Percentiles rank a stretch among this genome's conserved stretches.
phyloP scores from a whole-genome alignment of 1,140 invertebrate species.

The Drosophila oshimai region DNA sequence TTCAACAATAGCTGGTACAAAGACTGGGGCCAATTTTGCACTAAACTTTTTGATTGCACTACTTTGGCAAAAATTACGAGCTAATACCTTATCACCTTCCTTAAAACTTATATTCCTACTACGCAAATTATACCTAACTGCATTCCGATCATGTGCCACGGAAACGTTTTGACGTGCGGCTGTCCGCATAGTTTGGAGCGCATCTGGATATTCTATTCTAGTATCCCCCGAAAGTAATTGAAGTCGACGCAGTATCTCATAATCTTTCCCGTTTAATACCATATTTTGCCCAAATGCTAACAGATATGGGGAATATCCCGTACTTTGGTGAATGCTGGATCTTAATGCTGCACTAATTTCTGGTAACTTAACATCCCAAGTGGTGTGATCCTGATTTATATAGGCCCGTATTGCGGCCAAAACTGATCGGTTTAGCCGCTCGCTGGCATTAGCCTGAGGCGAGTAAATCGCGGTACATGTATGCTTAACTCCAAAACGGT shows the following conservation, averaged over 20 bases:
- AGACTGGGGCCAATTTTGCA: not conserved
- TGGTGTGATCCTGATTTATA: conserved; percentile 1
- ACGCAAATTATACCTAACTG: not conserved
- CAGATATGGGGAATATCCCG: conserved; percentile 8
- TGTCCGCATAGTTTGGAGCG: not conserved
- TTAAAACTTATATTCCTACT: not conserved
- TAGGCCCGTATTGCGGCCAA: conserved; percentile 5
- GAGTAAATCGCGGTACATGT: conserved; percentile 17
- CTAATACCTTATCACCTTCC: not conserved
- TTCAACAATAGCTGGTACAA: not conserved
- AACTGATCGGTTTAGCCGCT: conserved; percentile 9
- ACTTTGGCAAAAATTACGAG: conserved; percentile 8
- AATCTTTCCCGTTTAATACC: conserved; percentile 19
- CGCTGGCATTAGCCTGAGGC: conserved; percentile 11
- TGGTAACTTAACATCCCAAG: conserved; percentile 8
- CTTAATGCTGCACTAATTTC: conserved; percentile 10
- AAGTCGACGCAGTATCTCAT: conserved; percentile 1
- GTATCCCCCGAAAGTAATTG: conserved; percentile 4
- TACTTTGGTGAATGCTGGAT: not conserved
- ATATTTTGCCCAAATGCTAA: conserved; percentile 17
- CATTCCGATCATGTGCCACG: not conserved
- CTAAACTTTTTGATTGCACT: not conserved
- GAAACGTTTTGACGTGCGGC: not conserved
- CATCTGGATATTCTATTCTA: not conserved
- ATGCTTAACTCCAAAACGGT: conserved; percentile 3